phyloP scores from a whole-genome alignment of 2,888 invertebrate species.

The Trileptium ribeirensis region DNA sequence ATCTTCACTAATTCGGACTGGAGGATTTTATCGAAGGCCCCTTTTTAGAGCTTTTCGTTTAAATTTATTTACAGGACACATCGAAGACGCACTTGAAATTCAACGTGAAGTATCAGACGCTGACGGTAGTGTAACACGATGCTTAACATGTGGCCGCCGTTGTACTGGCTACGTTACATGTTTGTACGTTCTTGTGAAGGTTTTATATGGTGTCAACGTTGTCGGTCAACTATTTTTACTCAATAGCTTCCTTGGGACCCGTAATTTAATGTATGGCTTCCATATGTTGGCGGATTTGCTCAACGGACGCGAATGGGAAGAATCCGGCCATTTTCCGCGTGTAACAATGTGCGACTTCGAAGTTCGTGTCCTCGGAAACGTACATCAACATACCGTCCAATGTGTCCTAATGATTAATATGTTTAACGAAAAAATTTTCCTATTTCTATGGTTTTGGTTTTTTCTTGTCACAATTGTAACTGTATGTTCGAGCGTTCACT shows the following conservation, averaged over 20 bases:
- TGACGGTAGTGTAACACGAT: constrained; percentile 44
- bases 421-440: constrained; percentile 47
- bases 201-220: constrained; percentile 51
- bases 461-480: constrained; percentile 49
- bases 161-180: constrained; percentile 52
- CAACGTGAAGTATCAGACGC: constrained; percentile 49
- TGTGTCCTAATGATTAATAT: constrained; percentile 50
- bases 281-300: constrained; percentile 50
- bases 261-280: constrained; percentile 52
- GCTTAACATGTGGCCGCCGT: constrained; percentile 46
- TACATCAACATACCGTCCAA: constrained; percentile 50
- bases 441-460: constrained; percentile 50
- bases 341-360: constrained; percentile 54
- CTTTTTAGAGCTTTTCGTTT: too few species aligned
- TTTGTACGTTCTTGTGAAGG: constrained; percentile 51
- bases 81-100: constrained; percentile 51
- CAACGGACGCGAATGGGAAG: constrained; percentile 50
- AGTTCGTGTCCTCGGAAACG: constrained; percentile 54
- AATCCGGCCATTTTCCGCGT: constrained; percentile 50
- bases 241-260: constrained; percentile 52
- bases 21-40: too few species aligned
- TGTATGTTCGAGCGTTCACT: constrained; percentile 48
- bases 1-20: too few species aligned
- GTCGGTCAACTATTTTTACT: constrained; percentile 51
- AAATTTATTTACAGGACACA: constrained; percentile 41